Percentiles rank a stretch among this genome's conserved stretches.
Evolutionary conservation across 2,113 vertebrate genomes (phyloP).

Genomic region (Toxostoma redivivum): DNA sequence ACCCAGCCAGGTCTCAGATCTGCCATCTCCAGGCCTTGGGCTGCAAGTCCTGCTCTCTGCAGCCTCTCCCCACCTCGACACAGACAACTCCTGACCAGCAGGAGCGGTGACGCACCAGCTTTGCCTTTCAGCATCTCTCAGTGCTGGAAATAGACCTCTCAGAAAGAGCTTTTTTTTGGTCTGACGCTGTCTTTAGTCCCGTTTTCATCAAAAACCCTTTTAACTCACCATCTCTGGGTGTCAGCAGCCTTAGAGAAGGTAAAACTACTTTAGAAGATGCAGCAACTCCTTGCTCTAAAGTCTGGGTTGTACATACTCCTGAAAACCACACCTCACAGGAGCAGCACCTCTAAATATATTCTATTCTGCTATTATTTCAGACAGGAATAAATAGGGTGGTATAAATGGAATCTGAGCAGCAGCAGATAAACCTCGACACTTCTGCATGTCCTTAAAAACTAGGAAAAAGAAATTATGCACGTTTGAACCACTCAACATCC

Average conservation of each 20-base stretch:
- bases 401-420: not conserved
- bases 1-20: not conserved
- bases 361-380: not conserved
- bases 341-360: not conserved
- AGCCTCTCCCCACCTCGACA: not conserved
- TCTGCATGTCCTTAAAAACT: not conserved
- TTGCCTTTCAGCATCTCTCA: not conserved
- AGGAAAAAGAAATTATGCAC: not conserved
- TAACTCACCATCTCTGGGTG: not conserved
- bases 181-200: not conserved
- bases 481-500: not conserved
- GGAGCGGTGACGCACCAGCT: not conserved
- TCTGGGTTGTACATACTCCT: not conserved
- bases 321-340: not conserved
- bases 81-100: not conserved
- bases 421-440: not conserved
- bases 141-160: not conserved
- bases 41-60: not conserved
- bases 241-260: not conserved
- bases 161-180: not conserved
- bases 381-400: no score
- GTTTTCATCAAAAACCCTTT: not conserved
- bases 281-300: not conserved
- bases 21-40: slow-evolving; percentile 11
- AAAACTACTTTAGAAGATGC: not conserved